phyloP scores from a whole-genome alignment of 2,797 vertebrate genomes.

The Scarus forsteni region DNA sequence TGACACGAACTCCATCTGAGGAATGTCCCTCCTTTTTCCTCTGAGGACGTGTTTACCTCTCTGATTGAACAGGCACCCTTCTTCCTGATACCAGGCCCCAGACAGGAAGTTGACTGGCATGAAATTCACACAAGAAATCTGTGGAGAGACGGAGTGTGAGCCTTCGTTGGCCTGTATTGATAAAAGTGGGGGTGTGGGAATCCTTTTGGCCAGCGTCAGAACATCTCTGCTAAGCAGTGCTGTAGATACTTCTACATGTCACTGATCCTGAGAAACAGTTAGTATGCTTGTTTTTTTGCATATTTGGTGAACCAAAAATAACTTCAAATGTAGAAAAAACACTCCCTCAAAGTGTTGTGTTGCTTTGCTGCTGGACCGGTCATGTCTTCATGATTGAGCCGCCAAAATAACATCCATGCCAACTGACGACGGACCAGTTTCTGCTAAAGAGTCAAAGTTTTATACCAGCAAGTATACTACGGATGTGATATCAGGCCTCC shows the following conservation, averaged over 20 bases:
- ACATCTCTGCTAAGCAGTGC: background rate
- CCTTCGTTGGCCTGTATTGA: conserved; percentile 8
- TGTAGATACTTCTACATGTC: conserved; percentile 1
- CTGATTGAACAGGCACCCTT: conserved; percentile 66
- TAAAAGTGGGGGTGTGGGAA: background rate
- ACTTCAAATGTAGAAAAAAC: too few species aligned
- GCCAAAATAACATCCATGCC: too few species aligned
- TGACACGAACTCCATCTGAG: conserved; percentile 35
- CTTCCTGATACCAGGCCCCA: conserved; percentile 72
- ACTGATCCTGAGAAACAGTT: background rate
- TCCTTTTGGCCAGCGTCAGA: background rate
- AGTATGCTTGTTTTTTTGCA: too few species aligned
- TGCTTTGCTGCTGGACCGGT: too few species aligned
- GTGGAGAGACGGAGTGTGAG: background rate
- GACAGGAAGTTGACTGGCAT: conserved; percentile 67
- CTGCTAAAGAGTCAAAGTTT: too few species aligned
- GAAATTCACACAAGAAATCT: conserved; percentile 18
- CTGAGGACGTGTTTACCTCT: conserved; percentile 60
- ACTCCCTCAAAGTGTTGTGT: too few species aligned
- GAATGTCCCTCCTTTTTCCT: conserved; percentile 71
- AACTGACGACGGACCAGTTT: too few species aligned
- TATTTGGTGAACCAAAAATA: too few species aligned
- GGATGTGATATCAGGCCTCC: too few species aligned
- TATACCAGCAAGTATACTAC: too few species aligned
- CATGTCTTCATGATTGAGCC: too few species aligned